Evolutionary conservation across 2,888 invertebrate species (phyloP), one percentile per base, ranked within the genome.

Genomic region (Papilio demoleus): DNA sequence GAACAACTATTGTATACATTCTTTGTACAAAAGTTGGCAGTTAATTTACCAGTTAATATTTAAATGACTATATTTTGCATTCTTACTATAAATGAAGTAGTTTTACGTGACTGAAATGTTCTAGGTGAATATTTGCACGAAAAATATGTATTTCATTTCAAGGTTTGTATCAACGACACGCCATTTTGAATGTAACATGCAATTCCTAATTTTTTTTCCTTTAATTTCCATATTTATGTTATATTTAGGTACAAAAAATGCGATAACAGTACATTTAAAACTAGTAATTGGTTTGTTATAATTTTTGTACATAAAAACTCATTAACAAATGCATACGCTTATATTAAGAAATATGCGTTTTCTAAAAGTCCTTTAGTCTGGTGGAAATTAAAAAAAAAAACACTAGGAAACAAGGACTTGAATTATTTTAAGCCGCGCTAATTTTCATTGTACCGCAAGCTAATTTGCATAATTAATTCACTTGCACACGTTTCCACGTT

Each of bases 401-500:
- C 2, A 27, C 6, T 53, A 53, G 14, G 58, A n/a, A 34, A 66
- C 36, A 50, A 50, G 27, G 17, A 38, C 19, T 27, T 66, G 47
- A 66, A 66, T 50, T 60, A 66, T 60, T 66, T 59, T 83, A 82
- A 83, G 78, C 74, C 73, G 56, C 75, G 76, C 82, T 84, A 85
- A 88, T 87, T 84, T 86, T 84, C 83, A 85, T 85, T 86, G 82
- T 80, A 76, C 82, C 83, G 73, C 83, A 81, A 83, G 84, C 82
- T 87, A 81, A 86, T 88, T 88, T 85, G 75, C 86, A 87, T 88
- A 87, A 87, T 87, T 87, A 87, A 88, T 88, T 86, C 82, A 76
- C 79, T 82, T 75, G 78, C 81, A 80, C 80, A 81, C 80, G 81
- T 78, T 68, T 73, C 71, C 61, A 70, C 71, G 62, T 68, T 75